These are phyloP conservation scores for Ptiloglossa arizonensis DNA, from an alignment of 1,140 invertebrate genomes.

Conservation along the genomic window DNA sequence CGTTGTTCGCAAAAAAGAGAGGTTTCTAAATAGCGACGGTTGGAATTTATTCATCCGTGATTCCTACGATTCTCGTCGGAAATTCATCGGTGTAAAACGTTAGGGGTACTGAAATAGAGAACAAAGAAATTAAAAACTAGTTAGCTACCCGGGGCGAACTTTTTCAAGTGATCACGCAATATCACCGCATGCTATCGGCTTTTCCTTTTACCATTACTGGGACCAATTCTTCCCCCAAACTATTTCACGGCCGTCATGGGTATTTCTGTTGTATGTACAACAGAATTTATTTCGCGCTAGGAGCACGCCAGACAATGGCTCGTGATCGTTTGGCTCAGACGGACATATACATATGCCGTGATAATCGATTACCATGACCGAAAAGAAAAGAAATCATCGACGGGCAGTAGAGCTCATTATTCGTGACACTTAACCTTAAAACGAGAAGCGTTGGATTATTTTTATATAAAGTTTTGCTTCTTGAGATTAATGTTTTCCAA, in stretches of 20 bases:
- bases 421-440: too few relatives aligned
- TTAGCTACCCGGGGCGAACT: constrained; percentile 51
- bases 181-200: constrained; percentile 50
- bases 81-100: constrained; percentile 1
- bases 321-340: constrained; percentile 41
- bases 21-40: too few relatives aligned
- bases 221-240: constrained; percentile 44
- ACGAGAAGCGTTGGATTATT: too few relatives aligned
- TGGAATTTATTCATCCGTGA: constrained; percentile 11
- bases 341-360: constrained; percentile 61
- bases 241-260: constrained; percentile 53
- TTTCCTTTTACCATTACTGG: constrained; percentile 20
- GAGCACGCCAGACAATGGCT: constrained; percentile 56
- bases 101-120: neutral
- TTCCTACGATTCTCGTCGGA: constrained; percentile 11
- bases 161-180: constrained; percentile 24
- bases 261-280: constrained; percentile 65
- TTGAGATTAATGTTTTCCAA: too few relatives aligned
- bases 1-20: neutral
- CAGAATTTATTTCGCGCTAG: constrained; percentile 69
- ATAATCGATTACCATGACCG: constrained; percentile 71
- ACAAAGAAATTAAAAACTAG: constrained; percentile 62
- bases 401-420: constrained; percentile 7
- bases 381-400: constrained; percentile 67
- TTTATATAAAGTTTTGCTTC: too few relatives aligned